Conservation (phyloP, 2,797 vertebrate species). For the Gobio occitaniae region DNA sequence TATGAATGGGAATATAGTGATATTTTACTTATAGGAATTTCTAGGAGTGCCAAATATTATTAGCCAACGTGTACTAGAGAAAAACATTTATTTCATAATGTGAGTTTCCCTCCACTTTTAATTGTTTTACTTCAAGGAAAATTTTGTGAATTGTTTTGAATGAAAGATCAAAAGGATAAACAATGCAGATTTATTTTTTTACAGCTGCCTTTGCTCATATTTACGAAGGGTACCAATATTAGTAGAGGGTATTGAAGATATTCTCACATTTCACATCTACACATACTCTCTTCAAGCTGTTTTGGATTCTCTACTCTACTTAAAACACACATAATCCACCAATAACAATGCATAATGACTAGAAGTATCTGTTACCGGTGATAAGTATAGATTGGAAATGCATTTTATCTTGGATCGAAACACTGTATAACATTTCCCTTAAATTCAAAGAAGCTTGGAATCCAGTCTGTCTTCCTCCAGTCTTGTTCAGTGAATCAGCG, state of each 20-base stretch:
- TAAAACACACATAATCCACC: slow-evolving; percentile 7
- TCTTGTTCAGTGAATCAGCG: slow-evolving; percentile 29
- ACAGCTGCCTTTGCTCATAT: no score
- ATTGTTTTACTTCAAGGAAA: no score
- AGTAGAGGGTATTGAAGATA: background rate
- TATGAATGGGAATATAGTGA: no score
- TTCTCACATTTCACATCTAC: background rate
- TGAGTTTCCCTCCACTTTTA: no score
- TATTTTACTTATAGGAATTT: no score
- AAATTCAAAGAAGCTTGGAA: slow-evolving; percentile 30
- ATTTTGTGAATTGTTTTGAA: no score
- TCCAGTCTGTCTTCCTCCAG: background rate
- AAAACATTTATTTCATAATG: no score
- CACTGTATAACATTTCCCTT: slow-evolving; percentile 28
- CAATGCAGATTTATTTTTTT: no score
- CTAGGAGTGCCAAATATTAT: no score
- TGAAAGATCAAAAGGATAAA: no score
- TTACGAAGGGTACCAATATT: no score
- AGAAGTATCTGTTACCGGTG: slow-evolving; percentile 10
- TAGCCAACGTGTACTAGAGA: no score
- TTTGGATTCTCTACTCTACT: background rate
- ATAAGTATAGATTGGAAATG: slow-evolving; percentile 30
- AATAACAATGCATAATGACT: slow-evolving; percentile 30
- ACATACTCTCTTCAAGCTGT: slow-evolving; percentile 12
- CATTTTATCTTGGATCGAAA: slow-evolving; percentile 37